phyloP scores from a whole-genome alignment of 2,113 vertebrate species.

The Passer domesticus region DNA sequence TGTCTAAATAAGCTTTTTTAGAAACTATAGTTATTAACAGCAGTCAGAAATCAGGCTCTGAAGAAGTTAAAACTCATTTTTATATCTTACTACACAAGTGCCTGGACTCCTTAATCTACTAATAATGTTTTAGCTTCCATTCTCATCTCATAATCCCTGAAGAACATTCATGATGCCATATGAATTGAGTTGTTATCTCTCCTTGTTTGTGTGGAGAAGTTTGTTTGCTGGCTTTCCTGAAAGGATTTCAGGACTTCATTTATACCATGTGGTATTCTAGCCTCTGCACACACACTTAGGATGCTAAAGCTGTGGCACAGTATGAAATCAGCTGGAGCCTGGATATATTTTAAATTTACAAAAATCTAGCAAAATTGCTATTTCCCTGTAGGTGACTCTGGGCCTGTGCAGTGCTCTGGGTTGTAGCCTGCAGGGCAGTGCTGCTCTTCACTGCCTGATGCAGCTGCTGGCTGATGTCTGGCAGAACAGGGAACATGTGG shows the following conservation, averaged over 20 bases:
- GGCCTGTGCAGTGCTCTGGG: background rate
- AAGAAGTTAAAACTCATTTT: background rate
- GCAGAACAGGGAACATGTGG: background rate
- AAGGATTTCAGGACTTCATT: background rate
- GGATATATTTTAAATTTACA: background rate
- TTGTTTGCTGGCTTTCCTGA: background rate
- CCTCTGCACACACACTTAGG: background rate
- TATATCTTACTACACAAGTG: background rate
- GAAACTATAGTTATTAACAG: background rate
- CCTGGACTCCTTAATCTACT: background rate
- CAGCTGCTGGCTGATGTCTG: background rate
- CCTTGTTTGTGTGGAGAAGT: background rate
- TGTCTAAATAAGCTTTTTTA: background rate
- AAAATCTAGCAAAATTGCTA: accelerated
- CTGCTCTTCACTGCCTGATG: background rate
- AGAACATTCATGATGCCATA: background rate
- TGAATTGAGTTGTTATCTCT: background rate
- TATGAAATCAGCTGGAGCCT: background rate
- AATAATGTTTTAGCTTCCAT: background rate
- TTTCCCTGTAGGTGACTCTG: background rate
- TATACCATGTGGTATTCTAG: background rate
- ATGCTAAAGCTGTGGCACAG: background rate
- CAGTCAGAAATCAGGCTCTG: background rate
- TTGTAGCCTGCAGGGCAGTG: background rate
- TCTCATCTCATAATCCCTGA: background rate